A percentile compares a stretch with the other conserved stretches of the same genome.
phyloP scores from a whole-genome alignment of 2,888 invertebrate genomes.

The Trissolcus brochymenae region DNA sequence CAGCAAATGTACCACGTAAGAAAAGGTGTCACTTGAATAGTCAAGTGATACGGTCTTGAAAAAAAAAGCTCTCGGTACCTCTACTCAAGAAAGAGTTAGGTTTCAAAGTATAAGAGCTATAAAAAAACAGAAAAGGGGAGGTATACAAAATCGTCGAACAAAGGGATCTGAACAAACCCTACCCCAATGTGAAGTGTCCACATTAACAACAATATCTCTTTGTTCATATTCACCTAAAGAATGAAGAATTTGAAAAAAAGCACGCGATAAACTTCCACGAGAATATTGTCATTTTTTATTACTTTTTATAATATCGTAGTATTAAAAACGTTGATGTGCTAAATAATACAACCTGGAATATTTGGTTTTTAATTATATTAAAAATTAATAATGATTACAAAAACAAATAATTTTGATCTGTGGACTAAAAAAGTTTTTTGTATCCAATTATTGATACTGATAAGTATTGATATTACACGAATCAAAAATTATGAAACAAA shows the following conservation, averaged over 20 bases:
- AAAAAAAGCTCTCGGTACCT: slow-evolving; percentile 50
- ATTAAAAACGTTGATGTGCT: background rate
- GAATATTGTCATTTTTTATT: background rate
- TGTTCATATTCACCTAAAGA: slow-evolving; percentile 13
- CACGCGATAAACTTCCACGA: too few relatives aligned
- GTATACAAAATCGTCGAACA: slow-evolving; percentile 50
- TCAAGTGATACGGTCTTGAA: slow-evolving; percentile 52
- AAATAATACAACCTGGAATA: background rate
- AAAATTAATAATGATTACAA: too few relatives aligned
- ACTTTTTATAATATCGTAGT: background rate
- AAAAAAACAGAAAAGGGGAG: slow-evolving; percentile 43
- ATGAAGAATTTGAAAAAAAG: too few relatives aligned
- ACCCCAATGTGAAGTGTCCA: slow-evolving; percentile 16
- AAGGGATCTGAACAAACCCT: slow-evolving; percentile 45
- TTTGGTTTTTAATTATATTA: background rate
- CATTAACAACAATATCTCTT: slow-evolving; percentile 34
- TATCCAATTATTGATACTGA: too few relatives aligned
- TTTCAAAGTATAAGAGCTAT: slow-evolving; percentile 49
- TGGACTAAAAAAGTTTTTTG: too few relatives aligned
- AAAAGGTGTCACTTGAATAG: slow-evolving; percentile 56
- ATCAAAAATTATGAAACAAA: too few relatives aligned
- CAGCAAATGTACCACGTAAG: slow-evolving; percentile 53
- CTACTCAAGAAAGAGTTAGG: slow-evolving; percentile 49
- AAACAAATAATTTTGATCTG: too few relatives aligned
- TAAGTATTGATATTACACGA: too few relatives aligned